A percentile compares a stretch with the other conserved stretches of the same genome.
Conservation (phyloP, 2,113 vertebrate genomes). For the Seriola aureovittata region DNA sequence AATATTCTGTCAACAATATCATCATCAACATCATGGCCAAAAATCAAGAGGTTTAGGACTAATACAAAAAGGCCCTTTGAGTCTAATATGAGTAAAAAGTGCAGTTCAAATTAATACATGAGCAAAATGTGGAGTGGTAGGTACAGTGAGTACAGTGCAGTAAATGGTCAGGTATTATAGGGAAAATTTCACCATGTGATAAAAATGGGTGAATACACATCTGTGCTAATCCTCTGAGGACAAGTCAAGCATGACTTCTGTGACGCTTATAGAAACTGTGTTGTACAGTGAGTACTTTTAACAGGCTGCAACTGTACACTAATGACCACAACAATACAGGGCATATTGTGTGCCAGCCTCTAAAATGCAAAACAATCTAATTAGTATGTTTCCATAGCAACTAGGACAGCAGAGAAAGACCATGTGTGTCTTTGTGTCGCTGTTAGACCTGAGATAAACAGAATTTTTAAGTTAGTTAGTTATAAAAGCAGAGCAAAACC, state of each 20-base stretch:
- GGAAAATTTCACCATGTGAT: not conserved
- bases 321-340: conserved; percentile 30
- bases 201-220: not conserved
- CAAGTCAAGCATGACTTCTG: not conserved
- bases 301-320: conserved; percentile 1
- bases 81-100: not conserved
- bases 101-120: not conserved
- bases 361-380: conserved; percentile 7
- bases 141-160: not conserved
- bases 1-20: too few species aligned
- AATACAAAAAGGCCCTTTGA: not conserved
- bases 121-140: not conserved
- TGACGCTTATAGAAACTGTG: not conserved
- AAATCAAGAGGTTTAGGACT: not conserved
- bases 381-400: conserved; percentile 60
- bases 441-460: conserved; percentile 10
- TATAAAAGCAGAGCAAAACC: not conserved
- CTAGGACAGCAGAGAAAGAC: conserved; percentile 7
- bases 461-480: not conserved
- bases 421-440: conserved; percentile 7
- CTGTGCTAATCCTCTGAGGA: not conserved
- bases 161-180: not conserved
- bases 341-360: conserved; percentile 5
- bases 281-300: conserved; percentile 14
- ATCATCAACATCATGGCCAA: too few species aligned